Percentiles rank a stretch among this genome's conserved stretches.
Evolutionary conservation across 2,888 invertebrate species (phyloP).

Genomic region (Platycheirus rosarum): DNA sequence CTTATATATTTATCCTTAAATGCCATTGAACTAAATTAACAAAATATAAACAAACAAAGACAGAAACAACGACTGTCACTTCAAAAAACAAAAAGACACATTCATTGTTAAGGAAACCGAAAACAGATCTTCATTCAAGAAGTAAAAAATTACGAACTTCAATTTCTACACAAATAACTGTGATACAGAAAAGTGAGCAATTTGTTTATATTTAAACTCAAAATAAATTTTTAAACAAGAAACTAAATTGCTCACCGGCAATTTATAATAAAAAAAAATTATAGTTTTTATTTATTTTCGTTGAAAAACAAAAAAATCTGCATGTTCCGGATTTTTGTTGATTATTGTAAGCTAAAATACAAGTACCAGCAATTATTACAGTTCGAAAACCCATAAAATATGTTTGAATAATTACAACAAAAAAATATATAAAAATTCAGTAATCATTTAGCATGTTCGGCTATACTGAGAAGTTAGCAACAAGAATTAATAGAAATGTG

Average conservation of each 20-base stretch:
- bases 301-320: neutral
- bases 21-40: neutral
- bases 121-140: neutral
- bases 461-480: constrained; percentile 43
- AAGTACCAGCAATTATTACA: constrained; percentile 9
- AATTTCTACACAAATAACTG: constrained; percentile 29
- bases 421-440: neutral
- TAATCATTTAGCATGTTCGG: constrained; percentile 27
- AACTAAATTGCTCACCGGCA: constrained; percentile 66
- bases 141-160: neutral
- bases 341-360: neutral
- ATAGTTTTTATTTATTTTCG: neutral
- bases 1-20: too few species aligned
- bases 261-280: constrained; percentile 8
- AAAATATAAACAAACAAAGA: neutral
- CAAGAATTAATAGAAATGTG: constrained; percentile 25
- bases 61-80: neutral
- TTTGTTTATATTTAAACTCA: constrained; percentile 34
- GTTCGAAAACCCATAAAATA: neutral
- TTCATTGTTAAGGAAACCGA: neutral
- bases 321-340: neutral
- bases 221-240: constrained; percentile 12
- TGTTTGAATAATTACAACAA: neutral
- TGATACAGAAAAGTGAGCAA: constrained; percentile 55
- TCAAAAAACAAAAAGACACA: neutral